A percentile compares a stretch with the other conserved stretches of the same genome.
Conservation (phyloP, 2,888 invertebrate species). For the Aphidius colemani region DNA sequence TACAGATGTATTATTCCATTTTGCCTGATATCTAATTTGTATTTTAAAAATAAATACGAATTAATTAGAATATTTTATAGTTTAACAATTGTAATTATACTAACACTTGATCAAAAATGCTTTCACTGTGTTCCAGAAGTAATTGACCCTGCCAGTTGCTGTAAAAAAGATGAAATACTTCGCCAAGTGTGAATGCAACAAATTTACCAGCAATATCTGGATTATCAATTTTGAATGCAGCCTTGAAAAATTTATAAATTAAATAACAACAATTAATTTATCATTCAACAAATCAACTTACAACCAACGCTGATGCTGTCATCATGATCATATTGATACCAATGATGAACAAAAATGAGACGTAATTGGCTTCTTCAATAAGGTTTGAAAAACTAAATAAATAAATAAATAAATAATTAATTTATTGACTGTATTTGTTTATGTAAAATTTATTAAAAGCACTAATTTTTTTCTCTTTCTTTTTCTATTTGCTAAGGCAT, state of each 20-base stretch:
- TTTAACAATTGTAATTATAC: constrained; percentile 8
- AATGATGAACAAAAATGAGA: constrained; percentile 24
- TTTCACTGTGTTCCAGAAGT: constrained; percentile 26
- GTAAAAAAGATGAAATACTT: constrained; percentile 27
- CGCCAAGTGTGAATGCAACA: constrained; percentile 21
- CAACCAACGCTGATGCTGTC: constrained; percentile 29
- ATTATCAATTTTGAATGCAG: constrained; percentile 26
- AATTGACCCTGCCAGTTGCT: constrained; percentile 28
- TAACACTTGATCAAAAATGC: constrained; percentile 21
- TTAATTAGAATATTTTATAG: neutral
- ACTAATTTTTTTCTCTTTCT: neutral
- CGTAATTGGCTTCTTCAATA: constrained; percentile 29
- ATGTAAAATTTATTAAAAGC: neutral
- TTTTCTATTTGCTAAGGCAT: neutral
- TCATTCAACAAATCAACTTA: constrained; percentile 6
- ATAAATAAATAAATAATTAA: neutral
- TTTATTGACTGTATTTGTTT: neutral
- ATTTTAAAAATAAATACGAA: neutral
- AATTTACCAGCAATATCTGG: constrained; percentile 26
- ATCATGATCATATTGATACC: constrained; percentile 31
- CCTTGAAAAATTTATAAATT: constrained; percentile 10
- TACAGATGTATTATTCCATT: constrained; percentile 23
- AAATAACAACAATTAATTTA: neutral
- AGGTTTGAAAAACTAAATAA: constrained; percentile 26
- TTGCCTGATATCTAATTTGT: constrained; percentile 11